Conservation (phyloP, 2,113 vertebrate species). For the Laticauda laticaudata region DNA sequence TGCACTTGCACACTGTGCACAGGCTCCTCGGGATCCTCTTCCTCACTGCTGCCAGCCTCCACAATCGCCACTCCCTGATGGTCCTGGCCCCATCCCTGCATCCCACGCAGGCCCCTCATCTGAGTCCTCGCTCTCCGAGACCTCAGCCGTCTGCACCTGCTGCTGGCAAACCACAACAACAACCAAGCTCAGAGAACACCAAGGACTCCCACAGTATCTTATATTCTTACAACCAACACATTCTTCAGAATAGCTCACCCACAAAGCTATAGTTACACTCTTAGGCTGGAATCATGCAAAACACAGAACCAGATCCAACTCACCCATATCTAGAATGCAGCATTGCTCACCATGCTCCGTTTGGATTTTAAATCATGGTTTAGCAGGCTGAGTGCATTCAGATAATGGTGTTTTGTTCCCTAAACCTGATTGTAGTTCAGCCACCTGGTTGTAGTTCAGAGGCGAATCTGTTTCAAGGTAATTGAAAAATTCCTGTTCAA, state of each 20-base stretch:
- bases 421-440: neutral
- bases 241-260: neutral
- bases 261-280: neutral
- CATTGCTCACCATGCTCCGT: neutral
- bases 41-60: too few relatives aligned
- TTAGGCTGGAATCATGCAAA: neutral
- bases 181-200: too few relatives aligned
- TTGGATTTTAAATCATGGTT: neutral
- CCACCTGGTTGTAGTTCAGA: neutral
- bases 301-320: neutral
- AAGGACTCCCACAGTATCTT: too few relatives aligned
- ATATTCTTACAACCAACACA: neutral
- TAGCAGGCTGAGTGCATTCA: neutral
- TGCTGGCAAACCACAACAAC: too few relatives aligned
- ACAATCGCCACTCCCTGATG: too few relatives aligned
- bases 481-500: neutral
- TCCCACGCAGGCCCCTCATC: too few relatives aligned
- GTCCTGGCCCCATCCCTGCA: too few relatives aligned
- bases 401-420: neutral
- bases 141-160: too few relatives aligned
- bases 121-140: too few relatives aligned
- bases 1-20: fast-evolving
- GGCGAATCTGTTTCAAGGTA: neutral
- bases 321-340: neutral
- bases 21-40: too few relatives aligned